Evolutionary conservation across 2,888 invertebrate species (phyloP).

Genomic region (Melanchra persicariae): DNA sequence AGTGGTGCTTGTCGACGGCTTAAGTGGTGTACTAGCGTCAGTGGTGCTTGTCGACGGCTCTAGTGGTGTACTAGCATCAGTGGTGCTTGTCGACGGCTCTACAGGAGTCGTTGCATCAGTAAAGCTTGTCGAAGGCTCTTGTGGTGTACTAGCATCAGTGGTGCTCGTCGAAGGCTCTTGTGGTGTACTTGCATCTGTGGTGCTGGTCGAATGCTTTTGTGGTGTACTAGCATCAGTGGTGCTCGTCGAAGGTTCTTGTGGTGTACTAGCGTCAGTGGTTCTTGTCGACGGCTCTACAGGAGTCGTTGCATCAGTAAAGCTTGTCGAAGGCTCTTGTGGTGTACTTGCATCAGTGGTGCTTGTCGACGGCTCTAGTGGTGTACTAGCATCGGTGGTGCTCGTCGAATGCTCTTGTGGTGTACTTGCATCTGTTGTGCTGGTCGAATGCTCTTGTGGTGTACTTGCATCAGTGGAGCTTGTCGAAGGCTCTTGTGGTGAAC

Average conservation of each 20-base stretch:
- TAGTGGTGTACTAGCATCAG: not conserved
- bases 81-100: not conserved
- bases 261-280: slow-evolving; percentile 6
- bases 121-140: not conserved
- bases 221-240: not conserved
- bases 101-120: not conserved
- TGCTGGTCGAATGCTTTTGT: not conserved
- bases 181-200: not conserved
- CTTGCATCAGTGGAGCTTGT: no score
- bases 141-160: not conserved
- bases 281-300: no score
- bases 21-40: not conserved
- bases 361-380: not conserved
- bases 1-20: not conserved
- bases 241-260: no score
- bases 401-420: not conserved
- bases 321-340: not conserved
- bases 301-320: not conserved
- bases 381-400: not conserved
- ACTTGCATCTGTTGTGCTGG: no score
- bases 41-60: slow-evolving; percentile 5
- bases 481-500: no score
- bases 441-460: no score
- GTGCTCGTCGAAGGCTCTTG: not conserved
- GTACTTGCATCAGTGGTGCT: not conserved